These are phyloP conservation scores for Ceyx melanurus DNA, from an alignment of 2,113 vertebrate genomes.

Conservation along the genomic window DNA sequence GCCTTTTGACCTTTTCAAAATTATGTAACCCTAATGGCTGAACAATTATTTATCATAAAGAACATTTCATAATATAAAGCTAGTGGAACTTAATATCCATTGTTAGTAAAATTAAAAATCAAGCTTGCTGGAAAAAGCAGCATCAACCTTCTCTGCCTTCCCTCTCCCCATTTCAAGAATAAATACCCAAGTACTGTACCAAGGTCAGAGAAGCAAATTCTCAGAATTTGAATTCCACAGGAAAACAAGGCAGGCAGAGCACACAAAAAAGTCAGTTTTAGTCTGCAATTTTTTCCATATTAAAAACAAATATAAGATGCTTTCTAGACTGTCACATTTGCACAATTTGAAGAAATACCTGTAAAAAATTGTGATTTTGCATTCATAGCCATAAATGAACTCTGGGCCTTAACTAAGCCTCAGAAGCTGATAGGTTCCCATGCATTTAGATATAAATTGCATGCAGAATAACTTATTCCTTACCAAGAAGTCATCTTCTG, in stretches of 20 bases:
- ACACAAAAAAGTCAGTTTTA: not conserved
- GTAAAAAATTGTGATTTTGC: not conserved
- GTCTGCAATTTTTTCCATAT: not conserved
- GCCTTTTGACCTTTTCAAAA: not conserved
- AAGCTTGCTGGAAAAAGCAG: not conserved
- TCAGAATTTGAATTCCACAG: not conserved
- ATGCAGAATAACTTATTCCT: conserved; percentile 15
- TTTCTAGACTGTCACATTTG: not conserved
- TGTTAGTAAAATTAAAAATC: not conserved
- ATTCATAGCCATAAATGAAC: not conserved
- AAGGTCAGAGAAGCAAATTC: not conserved
- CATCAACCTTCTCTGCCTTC: not conserved
- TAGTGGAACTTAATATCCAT: not conserved
- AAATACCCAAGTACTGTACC: not conserved
- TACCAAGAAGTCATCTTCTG: conserved; percentile 99
- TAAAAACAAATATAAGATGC: not conserved
- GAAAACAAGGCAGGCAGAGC: not conserved
- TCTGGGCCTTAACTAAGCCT: not conserved
- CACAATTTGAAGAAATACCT: not conserved
- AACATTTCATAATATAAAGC: not conserved
- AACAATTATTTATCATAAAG: not conserved
- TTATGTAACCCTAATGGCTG: not conserved
- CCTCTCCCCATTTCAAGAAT: not conserved
- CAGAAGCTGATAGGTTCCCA: not conserved
- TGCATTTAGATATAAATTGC: not conserved